Percentiles rank a stretch among this genome's conserved stretches.
Conservation (phyloP, 2,797 vertebrate species). For the Melanotaenia nigrans region DNA sequence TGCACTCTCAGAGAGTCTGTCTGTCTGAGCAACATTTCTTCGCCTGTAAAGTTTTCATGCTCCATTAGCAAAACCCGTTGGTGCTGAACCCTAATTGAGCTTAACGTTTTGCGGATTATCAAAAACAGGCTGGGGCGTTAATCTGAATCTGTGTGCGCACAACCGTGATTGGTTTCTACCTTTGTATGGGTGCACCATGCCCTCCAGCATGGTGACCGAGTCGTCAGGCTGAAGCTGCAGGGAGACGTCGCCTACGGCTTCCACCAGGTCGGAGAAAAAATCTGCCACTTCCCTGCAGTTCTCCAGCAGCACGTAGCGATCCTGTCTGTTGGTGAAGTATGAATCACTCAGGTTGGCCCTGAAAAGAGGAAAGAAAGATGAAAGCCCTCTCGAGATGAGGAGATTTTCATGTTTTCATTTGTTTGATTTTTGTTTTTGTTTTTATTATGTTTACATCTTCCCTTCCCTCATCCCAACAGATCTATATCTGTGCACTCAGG, state of each 20-base stretch:
- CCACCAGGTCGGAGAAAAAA: slow-evolving; percentile 94
- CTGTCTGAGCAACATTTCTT: slow-evolving; percentile 42
- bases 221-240: slow-evolving; percentile 90
- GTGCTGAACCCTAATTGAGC: slow-evolving; percentile 23
- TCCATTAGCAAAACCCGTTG: slow-evolving; percentile 64
- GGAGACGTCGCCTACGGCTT: slow-evolving; percentile 91
- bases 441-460: background rate
- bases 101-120: slow-evolving; percentile 51
- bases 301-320: slow-evolving; percentile 94
- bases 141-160: background rate
- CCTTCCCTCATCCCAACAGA: background rate
- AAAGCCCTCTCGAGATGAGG: background rate
- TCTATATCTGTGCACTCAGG: background rate
- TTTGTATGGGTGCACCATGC: slow-evolving; percentile 94
- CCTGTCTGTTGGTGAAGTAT: slow-evolving; percentile 98
- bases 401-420: background rate
- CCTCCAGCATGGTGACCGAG: slow-evolving; percentile 87
- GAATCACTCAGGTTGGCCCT: slow-evolving; percentile 98
- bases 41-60: slow-evolving; percentile 66
- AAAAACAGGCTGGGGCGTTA: slow-evolving; percentile 42
- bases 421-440: no score
- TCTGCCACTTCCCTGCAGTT: slow-evolving; percentile 90
- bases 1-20: slow-evolving; percentile 15
- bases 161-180: slow-evolving; percentile 66
- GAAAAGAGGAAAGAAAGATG: background rate